These are phyloP conservation scores for Panagrolaimus sp. DNA, from an alignment of 1,140 invertebrate genomes.

Conservation along the genomic window DNA sequence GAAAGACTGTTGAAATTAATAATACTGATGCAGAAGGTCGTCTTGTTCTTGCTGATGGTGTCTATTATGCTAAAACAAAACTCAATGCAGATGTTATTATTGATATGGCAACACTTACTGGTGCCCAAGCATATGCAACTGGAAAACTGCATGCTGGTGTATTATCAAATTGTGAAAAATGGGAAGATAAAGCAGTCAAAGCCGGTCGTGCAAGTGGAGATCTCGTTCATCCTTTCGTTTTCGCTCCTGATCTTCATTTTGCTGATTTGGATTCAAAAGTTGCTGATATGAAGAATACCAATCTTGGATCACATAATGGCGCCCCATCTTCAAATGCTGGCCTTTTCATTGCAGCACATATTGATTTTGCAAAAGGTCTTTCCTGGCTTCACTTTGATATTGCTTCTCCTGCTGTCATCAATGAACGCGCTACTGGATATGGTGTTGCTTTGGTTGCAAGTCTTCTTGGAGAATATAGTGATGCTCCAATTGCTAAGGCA, in stretches of 20 bases:
- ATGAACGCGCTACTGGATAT: conserved; percentile 80
- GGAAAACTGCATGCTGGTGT: conserved; percentile 78
- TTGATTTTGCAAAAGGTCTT: conserved; percentile 66
- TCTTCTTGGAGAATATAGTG: conserved; percentile 30
- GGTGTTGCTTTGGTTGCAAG: conserved; percentile 70
- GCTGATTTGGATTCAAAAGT: conserved; percentile 70
- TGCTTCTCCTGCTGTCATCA: conserved; percentile 74
- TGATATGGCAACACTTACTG: conserved; percentile 72
- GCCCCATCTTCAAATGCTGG: conserved; percentile 78
- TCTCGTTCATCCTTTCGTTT: conserved; percentile 71
- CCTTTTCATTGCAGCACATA: conserved; percentile 75
- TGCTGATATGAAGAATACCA: conserved; percentile 89
- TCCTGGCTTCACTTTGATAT: conserved; percentile 88
- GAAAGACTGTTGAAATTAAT: conserved; percentile 81
- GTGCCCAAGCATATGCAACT: conserved; percentile 77
- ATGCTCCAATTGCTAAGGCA: conserved; percentile 31
- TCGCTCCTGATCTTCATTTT: conserved; percentile 80
- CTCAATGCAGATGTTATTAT: conserved; percentile 36
- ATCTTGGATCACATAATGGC: conserved; percentile 67
- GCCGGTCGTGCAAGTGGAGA: conserved; percentile 65
- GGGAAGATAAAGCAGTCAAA: conserved; percentile 66
- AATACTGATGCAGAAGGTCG: conserved; percentile 88
- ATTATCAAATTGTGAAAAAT: conserved; percentile 69
- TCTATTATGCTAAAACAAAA: conserved; percentile 57
- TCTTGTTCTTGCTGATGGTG: conserved; percentile 69